phyloP scores from a whole-genome alignment of 2,113 vertebrate genomes.

The Antigone vipio region DNA sequence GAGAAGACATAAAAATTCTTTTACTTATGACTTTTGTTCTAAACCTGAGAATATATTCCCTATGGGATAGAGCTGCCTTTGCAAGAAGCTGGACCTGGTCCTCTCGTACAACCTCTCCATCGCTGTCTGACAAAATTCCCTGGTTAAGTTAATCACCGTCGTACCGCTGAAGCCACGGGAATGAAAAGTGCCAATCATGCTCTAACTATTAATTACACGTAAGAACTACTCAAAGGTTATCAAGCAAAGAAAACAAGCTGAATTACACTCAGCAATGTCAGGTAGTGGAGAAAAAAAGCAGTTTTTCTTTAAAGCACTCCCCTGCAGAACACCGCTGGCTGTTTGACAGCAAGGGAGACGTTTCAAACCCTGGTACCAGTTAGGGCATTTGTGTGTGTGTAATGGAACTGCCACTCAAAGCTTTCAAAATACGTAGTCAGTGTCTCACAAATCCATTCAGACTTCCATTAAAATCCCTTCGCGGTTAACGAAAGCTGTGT shows the following conservation, averaged over 20 bases:
- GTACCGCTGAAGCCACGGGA: neutral
- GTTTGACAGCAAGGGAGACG: neutral
- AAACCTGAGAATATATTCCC: neutral
- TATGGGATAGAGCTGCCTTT: neutral
- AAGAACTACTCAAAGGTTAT: neutral
- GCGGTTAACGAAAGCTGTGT: neutral
- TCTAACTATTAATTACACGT: neutral
- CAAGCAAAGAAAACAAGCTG: neutral
- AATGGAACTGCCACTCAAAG: neutral
- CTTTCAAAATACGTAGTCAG: neutral
- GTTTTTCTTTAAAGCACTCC: neutral
- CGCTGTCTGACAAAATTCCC: neutral
- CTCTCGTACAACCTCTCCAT: neutral
- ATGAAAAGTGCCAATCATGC: neutral
- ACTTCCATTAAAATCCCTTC: neutral
- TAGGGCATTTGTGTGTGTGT: neutral
- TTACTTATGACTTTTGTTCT: neutral
- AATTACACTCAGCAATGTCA: neutral
- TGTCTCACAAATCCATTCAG: neutral
- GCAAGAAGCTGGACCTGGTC: neutral
- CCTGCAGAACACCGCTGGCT: neutral
- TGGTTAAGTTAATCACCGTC: neutral
- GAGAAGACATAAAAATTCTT: neutral
- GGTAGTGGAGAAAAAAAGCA: neutral
- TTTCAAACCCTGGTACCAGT: neutral